Percentiles rank a stretch among this genome's conserved stretches.
These are phyloP conservation scores for Apodemus speciosus DNA, from an alignment of 2,113 vertebrate genomes.

Conservation along the genomic window DNA sequence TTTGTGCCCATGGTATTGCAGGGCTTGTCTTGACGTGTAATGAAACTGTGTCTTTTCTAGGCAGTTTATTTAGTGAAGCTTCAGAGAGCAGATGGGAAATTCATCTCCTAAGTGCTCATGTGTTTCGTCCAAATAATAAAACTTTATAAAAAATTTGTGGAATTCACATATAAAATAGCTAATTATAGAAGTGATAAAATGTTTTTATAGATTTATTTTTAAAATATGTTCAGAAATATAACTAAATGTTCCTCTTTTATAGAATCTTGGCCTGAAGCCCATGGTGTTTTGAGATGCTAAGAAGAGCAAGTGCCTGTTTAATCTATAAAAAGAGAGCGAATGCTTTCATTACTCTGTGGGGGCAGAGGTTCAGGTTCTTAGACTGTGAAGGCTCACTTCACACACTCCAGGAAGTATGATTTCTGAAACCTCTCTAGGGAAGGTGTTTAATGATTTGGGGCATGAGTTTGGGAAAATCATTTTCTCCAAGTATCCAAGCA, in stretches of 20 bases:
- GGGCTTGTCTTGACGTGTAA: not conserved
- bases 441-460: not conserved
- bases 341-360: not conserved
- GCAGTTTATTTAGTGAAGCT: not conserved
- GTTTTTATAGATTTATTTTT: slow-evolving; percentile 51
- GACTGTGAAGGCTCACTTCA: not conserved
- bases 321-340: not conserved
- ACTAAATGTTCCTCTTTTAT: not conserved
- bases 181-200: not conserved
- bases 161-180: slow-evolving; percentile 19
- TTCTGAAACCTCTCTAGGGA: not conserved
- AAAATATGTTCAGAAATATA: not conserved
- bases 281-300: not conserved
- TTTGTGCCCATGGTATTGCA: not conserved
- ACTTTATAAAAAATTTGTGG: not conserved
- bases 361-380: not conserved
- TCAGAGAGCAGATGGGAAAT: not conserved
- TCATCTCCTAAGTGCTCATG: not conserved
- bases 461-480: not conserved
- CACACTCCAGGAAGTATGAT: not conserved
- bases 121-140: slow-evolving; percentile 10
- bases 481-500: not conserved
- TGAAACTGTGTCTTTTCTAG: not conserved
- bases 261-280: not conserved
- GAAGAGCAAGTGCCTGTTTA: not conserved